Base-by-base conservation (phyloP, 2,888 invertebrate genomes). In the Zhuqinia jingwanae region DNA sequence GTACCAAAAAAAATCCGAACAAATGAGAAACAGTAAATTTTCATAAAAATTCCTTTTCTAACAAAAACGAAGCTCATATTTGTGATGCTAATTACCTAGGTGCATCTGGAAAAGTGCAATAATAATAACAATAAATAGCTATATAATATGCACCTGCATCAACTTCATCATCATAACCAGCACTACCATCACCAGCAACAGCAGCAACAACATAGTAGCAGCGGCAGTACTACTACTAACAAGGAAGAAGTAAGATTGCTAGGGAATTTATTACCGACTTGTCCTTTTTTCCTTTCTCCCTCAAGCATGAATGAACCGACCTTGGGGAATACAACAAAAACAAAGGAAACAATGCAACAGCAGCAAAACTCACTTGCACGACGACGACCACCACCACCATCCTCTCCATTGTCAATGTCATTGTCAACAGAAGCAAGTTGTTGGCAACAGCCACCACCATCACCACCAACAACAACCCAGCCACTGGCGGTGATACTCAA, bases 81-180 rank as follows among this genome's bases (percentile, higher is more conserved):
- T 68, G 65, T 65, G 65, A 79, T 79, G 79, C 25, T 65, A 79
- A 79, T 79, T 65, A 65, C 47, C 13, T 22, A 47, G 22, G 36
- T 45, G 47, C 17, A 70, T 3, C 36, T 36, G 81, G 81, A 81
- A 36, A 70, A 36, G n/a, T n/a, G n/a, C 25, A 3, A 36, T 36
- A 36, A 58, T 53, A 56, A 56, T 70, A 81, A 81, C 25, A 68
- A 47, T 81, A 56, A 77, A 77, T 53, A 42, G n/a, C n/a, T n/a
- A 56, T 30, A 78, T 50, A 47, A 45, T 45, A 81, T 81, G 81
- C 81, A 81, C 58, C 81, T 81, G 70, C 58, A 70, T 47, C 70
- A 70, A 20, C 47, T 42, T 47, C 70, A 47, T 15, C 73, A 56
- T 27, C 45, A 58, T 8, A 10, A 25, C 2, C 15, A 68, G n/a